Conservation (phyloP, 2,797 vertebrate genomes). For the Lepus oiostolus region DNA sequence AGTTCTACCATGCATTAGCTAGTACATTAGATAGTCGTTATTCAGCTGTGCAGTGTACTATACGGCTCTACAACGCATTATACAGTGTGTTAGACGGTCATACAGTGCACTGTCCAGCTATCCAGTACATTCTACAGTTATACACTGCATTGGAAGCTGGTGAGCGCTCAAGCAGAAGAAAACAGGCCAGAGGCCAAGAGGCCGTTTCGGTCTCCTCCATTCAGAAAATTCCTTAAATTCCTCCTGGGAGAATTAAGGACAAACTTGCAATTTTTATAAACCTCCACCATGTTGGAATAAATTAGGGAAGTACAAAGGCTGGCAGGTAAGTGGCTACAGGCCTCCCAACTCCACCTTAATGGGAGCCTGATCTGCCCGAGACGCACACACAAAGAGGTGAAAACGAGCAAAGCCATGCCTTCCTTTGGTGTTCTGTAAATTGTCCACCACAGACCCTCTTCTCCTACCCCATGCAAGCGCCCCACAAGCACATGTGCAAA, state of each 20-base stretch:
- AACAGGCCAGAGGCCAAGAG: background rate
- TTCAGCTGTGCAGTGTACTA: too few relatives aligned
- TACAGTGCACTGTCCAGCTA: too few relatives aligned
- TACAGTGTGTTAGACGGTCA: too few relatives aligned
- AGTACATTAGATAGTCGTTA: too few relatives aligned
- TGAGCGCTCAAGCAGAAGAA: background rate
- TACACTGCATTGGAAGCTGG: background rate
- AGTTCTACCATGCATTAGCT: too few relatives aligned
- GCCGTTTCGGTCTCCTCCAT: slow-evolving; percentile 29
- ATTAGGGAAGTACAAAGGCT: background rate
- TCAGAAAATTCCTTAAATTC: slow-evolving; percentile 65
- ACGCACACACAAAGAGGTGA: background rate
- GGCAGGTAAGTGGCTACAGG: background rate
- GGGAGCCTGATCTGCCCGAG: background rate
- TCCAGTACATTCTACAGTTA: too few relatives aligned
- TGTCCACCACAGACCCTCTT: background rate
- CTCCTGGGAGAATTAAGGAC: slow-evolving; percentile 21
- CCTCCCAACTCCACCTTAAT: background rate
- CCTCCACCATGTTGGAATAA: background rate
- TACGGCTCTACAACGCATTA: too few relatives aligned
- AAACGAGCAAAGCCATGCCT: background rate
- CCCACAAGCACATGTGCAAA: background rate
- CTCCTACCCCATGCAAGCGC: background rate
- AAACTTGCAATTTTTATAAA: slow-evolving; percentile 52
- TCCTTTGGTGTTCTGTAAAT: background rate